Evolutionary conservation across 2,797 vertebrate species (phyloP), one percentile per base, ranked within the genome.

Genomic region (Mallotus villosus): DNA sequence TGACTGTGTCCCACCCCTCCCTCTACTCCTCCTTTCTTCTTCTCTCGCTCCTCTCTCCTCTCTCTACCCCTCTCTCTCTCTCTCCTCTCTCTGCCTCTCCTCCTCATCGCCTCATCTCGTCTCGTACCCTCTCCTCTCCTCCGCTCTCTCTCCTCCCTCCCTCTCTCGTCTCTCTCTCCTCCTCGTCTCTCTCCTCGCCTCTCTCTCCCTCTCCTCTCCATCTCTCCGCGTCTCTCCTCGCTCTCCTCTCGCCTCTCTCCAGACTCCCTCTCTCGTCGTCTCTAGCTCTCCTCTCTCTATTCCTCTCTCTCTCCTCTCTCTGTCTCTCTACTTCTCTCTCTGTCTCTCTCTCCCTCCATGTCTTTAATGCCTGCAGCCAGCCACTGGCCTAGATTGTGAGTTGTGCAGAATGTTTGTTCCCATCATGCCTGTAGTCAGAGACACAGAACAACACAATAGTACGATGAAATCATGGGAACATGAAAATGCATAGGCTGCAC

Each of bases 371-470:
- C 91, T 22, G 76, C 70, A 91, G 91, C 88, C 74, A 88, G 73
- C 73, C 77, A 76, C 73, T 90, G 90, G 74, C 93, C 91, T 91
- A 92, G 85, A 89, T 93, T 68, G 73, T 51, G 60, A 83, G 75
- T 69, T 27, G 67, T 69, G 70, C 83, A 85, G 81, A 89, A 84
- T 82, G 85, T 88, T 90, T 86, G 81, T 82, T 82, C 75, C 80
- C 77, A 81, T 86, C 81, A 81, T 71, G 77, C 76, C 71, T 51
- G 21, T 63, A 76, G 77, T 72, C 64, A 63, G 72, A 67, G 55
- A 74, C 81, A 83, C 66, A 76, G 82, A 85, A 86, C 76, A 41
- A 41, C 37, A 41, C 37, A 84, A 84, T 37, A 53, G 41, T 71
- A 80, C 77, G 61, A 71, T 73, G 74, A 74, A 83, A 80, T 74